phyloP scores from a whole-genome alignment of 2,888 invertebrate species.

The Diabrotica balteata region DNA sequence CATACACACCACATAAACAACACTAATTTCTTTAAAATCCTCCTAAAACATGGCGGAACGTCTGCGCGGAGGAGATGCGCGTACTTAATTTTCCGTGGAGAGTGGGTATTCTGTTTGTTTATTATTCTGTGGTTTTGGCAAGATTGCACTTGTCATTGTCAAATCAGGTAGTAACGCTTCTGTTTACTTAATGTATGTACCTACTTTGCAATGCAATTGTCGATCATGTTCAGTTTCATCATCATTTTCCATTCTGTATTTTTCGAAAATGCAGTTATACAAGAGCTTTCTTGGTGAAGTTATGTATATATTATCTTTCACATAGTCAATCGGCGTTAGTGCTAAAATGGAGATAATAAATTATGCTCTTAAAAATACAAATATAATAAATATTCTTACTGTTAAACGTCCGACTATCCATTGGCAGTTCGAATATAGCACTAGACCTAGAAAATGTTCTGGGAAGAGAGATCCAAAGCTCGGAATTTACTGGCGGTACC shows the following conservation, averaged over 20 bases:
- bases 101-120: too few relatives aligned
- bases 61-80: too few relatives aligned
- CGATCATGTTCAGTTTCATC: slow-evolving; percentile 51
- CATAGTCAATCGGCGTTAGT: slow-evolving; percentile 75
- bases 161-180: too few relatives aligned
- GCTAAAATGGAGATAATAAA: slow-evolving; percentile 58
- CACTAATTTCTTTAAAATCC: too few relatives aligned
- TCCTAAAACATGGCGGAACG: too few relatives aligned
- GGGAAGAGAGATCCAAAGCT: slow-evolving; percentile 72
- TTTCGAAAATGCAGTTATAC: slow-evolving; percentile 66
- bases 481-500: slow-evolving; percentile 63
- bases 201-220: slow-evolving; percentile 62
- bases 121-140: too few relatives aligned
- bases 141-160: too few relatives aligned
- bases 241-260: slow-evolving; percentile 52
- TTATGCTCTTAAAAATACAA: too few relatives aligned
- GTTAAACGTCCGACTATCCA: slow-evolving; percentile 67
- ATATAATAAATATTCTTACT: slow-evolving; percentile 49
- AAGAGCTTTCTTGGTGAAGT: slow-evolving; percentile 67
- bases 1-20: too few relatives aligned
- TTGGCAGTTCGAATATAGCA: slow-evolving; percentile 77
- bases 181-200: background rate
- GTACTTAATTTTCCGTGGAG: too few relatives aligned
- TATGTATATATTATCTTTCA: slow-evolving; percentile 71
- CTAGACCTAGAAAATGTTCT: slow-evolving; percentile 77